Evolutionary conservation across 2,888 invertebrate genomes (phyloP), one percentile per base, ranked within the genome.

Genomic region (Diachrysia chrysitis): DNA sequence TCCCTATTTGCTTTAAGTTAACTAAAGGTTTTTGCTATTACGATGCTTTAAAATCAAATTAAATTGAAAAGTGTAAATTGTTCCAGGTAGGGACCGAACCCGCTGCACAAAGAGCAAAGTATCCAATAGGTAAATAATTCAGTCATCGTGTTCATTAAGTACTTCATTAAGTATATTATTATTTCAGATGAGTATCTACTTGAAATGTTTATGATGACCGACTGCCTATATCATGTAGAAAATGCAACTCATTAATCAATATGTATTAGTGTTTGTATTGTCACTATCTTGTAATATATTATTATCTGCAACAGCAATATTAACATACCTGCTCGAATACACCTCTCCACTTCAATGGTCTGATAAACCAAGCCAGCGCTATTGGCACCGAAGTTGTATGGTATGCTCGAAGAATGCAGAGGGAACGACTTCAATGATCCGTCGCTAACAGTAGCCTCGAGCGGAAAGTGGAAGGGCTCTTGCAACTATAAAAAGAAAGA

Each of bases 351-450:
- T 91, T 98, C 97, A 57, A 96, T 93, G 2, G 98, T 97, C 92
- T 98, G 97, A 85, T 97, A 98, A 21, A 96, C 95, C 65, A 98
- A 90, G 2, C 97, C 98, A 25, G 96, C 96, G 65, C 97, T 97
- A 84, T 98, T 98, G 0, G 62, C 12, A 0, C n/a, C 76, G 79
- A 96, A 97, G 84, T 96, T 96, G 76, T 96, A 96, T 12, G 91
- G 86, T 4, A 94, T 60, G 42, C 93, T 90, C 0, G 96, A 95
- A 57, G 94, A 84, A 6, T 98, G 98, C 5, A 97, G 87, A 1
- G 96, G 89, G 87, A 96, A 96, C 56, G 96, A 94, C 76, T 93
- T 95, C 66, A 91, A 92, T 58, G 89, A 92, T 0, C 96, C 96
- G 72, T 96, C 95, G 0, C 96, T 95, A 37, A 96, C 95, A 51